phyloP scores from a whole-genome alignment of 2,888 invertebrate genomes.

The Acanthosoma haemorrhoidale region DNA sequence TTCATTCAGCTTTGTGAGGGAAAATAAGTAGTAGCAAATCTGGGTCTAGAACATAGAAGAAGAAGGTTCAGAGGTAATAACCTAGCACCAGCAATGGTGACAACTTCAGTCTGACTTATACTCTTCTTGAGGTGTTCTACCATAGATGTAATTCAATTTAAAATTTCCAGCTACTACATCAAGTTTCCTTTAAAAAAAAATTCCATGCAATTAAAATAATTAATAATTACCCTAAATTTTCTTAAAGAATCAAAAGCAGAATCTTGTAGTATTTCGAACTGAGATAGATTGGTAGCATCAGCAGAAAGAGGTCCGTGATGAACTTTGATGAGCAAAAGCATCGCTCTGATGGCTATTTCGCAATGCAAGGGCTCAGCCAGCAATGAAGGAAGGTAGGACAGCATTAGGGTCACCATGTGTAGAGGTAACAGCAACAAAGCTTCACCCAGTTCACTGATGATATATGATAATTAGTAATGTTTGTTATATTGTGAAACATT shows the following conservation, averaged over 20 bases:
- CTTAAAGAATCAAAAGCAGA: conserved; percentile 54
- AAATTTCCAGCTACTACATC: too few species aligned
- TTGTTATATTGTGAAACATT: neutral
- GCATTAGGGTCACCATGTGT: conserved; percentile 56
- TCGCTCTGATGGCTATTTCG: conserved; percentile 71
- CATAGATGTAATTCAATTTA: too few species aligned
- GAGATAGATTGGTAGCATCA: conserved; percentile 61
- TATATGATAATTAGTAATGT: conserved; percentile 6
- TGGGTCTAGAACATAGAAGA: too few species aligned
- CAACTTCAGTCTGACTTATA: too few species aligned
- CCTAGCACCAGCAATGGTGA: too few species aligned
- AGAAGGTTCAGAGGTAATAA: too few species aligned
- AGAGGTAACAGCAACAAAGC: conserved; percentile 80
- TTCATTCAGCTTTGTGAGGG: too few species aligned
- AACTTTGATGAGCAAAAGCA: conserved; percentile 68
- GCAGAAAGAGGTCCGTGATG: conserved; percentile 75
- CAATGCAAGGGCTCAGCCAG: conserved; percentile 60
- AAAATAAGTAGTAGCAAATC: too few species aligned
- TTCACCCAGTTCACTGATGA: conserved; percentile 80
- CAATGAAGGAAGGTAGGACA: conserved; percentile 66
- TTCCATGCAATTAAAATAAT: conserved; percentile 16
- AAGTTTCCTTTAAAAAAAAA: too few species aligned
- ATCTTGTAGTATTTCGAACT: conserved; percentile 59
- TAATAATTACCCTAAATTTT: conserved; percentile 59
- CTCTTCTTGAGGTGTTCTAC: too few species aligned